Evolutionary conservation across 2,797 vertebrate species (phyloP).

Genomic region (Rhinatrema bivittatum): DNA sequence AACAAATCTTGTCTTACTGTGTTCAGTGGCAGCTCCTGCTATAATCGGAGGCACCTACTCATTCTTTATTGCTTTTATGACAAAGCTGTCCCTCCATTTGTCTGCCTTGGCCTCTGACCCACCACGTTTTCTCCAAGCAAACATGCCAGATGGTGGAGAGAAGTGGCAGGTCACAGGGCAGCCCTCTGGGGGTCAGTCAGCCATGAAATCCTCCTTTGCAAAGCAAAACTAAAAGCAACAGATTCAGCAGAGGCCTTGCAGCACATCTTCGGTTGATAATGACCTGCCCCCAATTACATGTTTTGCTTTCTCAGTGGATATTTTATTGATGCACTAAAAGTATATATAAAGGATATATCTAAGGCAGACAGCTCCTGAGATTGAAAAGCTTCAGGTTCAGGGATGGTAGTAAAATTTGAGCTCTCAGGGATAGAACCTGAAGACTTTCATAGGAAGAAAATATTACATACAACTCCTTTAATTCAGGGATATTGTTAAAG

Average conservation of each 20-base stretch:
- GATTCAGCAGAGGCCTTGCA: conserved; percentile 39
- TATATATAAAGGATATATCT: too few species aligned
- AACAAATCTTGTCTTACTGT: conserved; percentile 31
- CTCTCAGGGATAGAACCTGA: too few species aligned
- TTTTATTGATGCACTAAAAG: too few species aligned
- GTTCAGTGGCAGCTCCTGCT: conserved; percentile 29
- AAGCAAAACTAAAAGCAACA: conserved; percentile 51
- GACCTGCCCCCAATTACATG: not conserved
- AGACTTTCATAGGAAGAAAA: too few species aligned
- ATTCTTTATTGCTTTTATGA: conserved; percentile 45
- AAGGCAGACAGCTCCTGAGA: too few species aligned
- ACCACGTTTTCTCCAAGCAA: conserved; percentile 62
- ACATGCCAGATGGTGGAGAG: conserved; percentile 66
- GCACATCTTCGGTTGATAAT: conserved; percentile 23
- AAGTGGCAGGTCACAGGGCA: conserved; percentile 54
- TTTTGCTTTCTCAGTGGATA: conserved; percentile 40
- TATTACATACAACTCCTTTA: too few species aligned
- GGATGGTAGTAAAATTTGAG: too few species aligned
- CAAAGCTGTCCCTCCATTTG: conserved; percentile 56
- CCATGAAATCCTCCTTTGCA: conserved; percentile 47
- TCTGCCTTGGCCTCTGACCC: conserved; percentile 56
- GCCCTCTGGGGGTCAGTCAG: conserved; percentile 37
- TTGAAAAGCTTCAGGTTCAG: too few species aligned
- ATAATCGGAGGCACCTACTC: conserved; percentile 33
- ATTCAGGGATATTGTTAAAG: too few species aligned